These are phyloP conservation scores for Brachypalpus laphriformis DNA, from an alignment of 2,888 invertebrate genomes.

Conservation along the genomic window DNA sequence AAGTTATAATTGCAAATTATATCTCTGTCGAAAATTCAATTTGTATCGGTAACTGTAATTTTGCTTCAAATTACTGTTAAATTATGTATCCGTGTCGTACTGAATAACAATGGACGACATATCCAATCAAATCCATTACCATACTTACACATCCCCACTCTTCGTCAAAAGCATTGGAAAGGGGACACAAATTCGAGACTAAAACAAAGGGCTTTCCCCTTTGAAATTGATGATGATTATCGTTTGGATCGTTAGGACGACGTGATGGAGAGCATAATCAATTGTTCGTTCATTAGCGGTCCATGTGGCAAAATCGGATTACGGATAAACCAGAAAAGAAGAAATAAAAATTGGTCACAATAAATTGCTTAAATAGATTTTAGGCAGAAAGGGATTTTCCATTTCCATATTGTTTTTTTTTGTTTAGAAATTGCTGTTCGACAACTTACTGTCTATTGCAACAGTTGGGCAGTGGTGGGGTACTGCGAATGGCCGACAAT, in stretches of 20 bases:
- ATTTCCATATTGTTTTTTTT: not conserved
- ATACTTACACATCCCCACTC: constrained; percentile 3
- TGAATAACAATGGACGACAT: constrained; percentile 4
- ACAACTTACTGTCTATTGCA: not conserved
- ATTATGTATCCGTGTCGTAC: constrained; percentile 13
- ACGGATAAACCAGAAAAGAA: not conserved
- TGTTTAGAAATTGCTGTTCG: not conserved
- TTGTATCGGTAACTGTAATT: constrained; percentile 6
- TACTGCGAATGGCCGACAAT: not conserved
- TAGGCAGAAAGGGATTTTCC: not conserved
- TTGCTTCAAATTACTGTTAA: constrained; percentile 44
- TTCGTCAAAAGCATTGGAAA: not conserved
- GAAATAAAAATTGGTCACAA: not conserved
- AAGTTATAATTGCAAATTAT: constrained; percentile 33
- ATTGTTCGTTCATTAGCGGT: constrained; percentile 47
- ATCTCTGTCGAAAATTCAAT: constrained; percentile 39
- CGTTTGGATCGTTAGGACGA: constrained; percentile 10
- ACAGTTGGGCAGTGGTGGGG: not conserved
- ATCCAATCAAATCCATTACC: constrained; percentile 49
- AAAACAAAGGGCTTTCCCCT: constrained; percentile 23
- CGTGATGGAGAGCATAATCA: constrained; percentile 31
- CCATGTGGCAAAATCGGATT: constrained; percentile 23
- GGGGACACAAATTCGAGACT: not conserved
- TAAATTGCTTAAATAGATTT: not conserved
- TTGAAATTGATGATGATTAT: constrained; percentile 51